Evolutionary conservation across 1,140 invertebrate genomes (phyloP).

Genomic region (Zaprionus taronus): DNA sequence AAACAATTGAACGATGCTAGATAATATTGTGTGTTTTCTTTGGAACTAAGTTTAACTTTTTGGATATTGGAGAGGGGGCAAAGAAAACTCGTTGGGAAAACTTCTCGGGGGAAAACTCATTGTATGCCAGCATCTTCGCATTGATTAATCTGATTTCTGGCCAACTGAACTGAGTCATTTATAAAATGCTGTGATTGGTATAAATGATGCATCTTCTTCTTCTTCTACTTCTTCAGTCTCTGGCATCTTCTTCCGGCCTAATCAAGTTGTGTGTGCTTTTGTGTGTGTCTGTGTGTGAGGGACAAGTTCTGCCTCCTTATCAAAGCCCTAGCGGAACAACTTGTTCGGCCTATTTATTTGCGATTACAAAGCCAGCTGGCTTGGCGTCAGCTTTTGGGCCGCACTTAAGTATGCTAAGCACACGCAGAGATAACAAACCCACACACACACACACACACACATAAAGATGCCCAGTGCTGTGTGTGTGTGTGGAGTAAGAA

Average conservation of each 20-base stretch:
- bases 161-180: slow-evolving; percentile 59
- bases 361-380: neutral
- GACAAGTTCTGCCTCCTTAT: slow-evolving; percentile 20
- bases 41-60: slow-evolving; percentile 1
- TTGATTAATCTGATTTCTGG: slow-evolving; percentile 68
- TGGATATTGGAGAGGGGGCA: neutral
- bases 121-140: slow-evolving; percentile 56
- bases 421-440: slow-evolving; percentile 40
- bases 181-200: slow-evolving; percentile 76
- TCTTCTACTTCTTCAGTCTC: neutral
- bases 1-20: slow-evolving; percentile 9
- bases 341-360: slow-evolving; percentile 29
- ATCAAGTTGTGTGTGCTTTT: slow-evolving; percentile 54
- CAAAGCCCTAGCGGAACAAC: slow-evolving; percentile 11
- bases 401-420: slow-evolving; percentile 61
- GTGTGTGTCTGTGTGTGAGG: neutral
- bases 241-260: slow-evolving; percentile 27
- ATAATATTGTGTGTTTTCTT: slow-evolving; percentile 45
- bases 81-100: neutral
- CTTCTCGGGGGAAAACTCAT: neutral
- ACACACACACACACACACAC: slow-evolving; percentile 31
- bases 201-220: slow-evolving; percentile 68
- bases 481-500: neutral
- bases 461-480: neutral
- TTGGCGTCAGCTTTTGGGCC: slow-evolving; percentile 21